Evolutionary conservation across 2,888 invertebrate genomes (phyloP), one percentile per base, ranked within the genome.

Genomic region (Drosophila paranaensis): DNA sequence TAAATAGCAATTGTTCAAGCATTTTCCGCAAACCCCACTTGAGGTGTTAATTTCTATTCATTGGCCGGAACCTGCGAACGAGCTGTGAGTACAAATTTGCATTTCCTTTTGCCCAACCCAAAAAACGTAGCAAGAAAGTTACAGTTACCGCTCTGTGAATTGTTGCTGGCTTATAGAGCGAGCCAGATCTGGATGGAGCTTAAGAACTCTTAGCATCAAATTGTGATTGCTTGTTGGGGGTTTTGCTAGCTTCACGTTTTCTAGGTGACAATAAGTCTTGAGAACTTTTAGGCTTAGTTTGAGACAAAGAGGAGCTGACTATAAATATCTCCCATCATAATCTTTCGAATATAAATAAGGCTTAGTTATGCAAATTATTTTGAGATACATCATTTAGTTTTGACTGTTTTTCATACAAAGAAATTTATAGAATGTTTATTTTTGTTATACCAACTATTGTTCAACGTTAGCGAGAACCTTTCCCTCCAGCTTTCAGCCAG

Each of bases 21-120:
- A 60, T 53, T 70, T 57, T 79, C 67, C 42, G 51, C 62, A 53
- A 56, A 54, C 39, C 39, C 39, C 20, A 35, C 35, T 42, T 35
- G 48, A 73, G 74, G 82, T 87, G 85, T 72, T 84, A 88, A 89
- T 79, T 84, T 75, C n/a, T 50, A 86, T 79, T 84, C 81, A 78
- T 79, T 77, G 76, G 79, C 75, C 79, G 66, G 43, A 74, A 73
- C 68, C 55, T 58, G 53, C 39, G 53, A 64, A 70, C 68, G 66
- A 71, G 80, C 72, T 75, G 88, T 83, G 72, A 82, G 83, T 85
- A 79, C 60, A 53, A 64, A 73, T 66, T 64, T 61, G 62, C 67
- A 81, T 68, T 63, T 61, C 60, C 67, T 56, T 61, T 64, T 39
- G 46, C 46, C 45, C 60, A 35, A 35, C 48, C 27, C 45, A 30